Evolutionary conservation across 2,113 vertebrate species (phyloP), one percentile per base, ranked within the genome.

Genomic region (Rhegmatorhina hoffmannsi): DNA sequence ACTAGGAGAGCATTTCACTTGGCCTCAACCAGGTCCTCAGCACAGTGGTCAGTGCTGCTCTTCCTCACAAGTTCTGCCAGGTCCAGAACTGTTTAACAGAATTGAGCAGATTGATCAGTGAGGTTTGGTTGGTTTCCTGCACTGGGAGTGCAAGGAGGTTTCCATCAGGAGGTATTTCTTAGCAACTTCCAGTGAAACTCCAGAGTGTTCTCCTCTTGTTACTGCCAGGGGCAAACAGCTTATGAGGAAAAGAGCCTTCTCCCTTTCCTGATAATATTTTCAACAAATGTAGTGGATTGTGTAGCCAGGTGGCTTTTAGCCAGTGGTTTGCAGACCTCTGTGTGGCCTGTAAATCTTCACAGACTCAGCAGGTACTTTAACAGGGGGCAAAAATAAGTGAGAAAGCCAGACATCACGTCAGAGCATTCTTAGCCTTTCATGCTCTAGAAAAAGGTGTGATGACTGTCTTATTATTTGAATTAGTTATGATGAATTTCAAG

Each of bases 81-180:
- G 49, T 72, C 44, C 69, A 62, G 40, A 75, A 33, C 18, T 2
- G 3, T 75, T 82, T 34, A 70, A 43, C 13, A 56, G 2, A 89
- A 78, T 53, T 26, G 43, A 89, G 58, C 13, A 47, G 50, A 24
- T 50, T 33, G 28, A 60, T 50, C 25, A 33, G 12, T 1, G 3
- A 58, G 16, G 19, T 91, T 68, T 46, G n/a, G 29, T 66, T 89
- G 46, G 28, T 56, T 81, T 87, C 53, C 43, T 73, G 55, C 13
- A 10, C 38, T 4, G 3, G 56, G 47, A 88, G 9, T 0, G 0
- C 44, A 43, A 31, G 31, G 33, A 76, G 33, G 7, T 92, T 93
- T 92, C 55, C 50, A 36, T 84, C n/a, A 50, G 25, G 17, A 63
- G 38, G 6, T 91, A 24, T 52, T 93, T 85, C 50, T 62, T 46